Evolutionary conservation across 2,888 invertebrate species (phyloP).

Genomic region (Oligia latruncula): DNA sequence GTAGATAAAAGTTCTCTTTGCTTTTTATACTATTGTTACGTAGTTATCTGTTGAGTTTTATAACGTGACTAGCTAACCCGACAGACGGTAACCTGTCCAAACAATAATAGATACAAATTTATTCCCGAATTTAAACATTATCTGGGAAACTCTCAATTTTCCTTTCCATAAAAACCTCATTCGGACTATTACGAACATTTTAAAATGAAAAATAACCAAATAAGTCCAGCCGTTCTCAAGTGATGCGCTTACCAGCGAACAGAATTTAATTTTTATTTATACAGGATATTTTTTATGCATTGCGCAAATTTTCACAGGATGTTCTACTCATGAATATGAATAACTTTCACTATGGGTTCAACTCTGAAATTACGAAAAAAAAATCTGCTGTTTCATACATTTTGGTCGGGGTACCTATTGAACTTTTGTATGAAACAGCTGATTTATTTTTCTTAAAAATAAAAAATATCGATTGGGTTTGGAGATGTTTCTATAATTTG

Average conservation of each 20-base stretch:
- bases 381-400: too few relatives aligned
- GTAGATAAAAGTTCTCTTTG: conserved; percentile 60
- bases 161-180: neutral
- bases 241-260: neutral
- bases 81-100: neutral
- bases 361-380: too few relatives aligned
- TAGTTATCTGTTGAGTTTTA: neutral
- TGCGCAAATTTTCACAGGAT: too few relatives aligned
- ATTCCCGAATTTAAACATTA: neutral
- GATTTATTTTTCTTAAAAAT: too few relatives aligned
- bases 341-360: too few relatives aligned
- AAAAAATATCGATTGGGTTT: too few relatives aligned
- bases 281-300: too few relatives aligned
- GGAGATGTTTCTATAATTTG: too few relatives aligned
- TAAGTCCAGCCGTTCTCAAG: neutral
- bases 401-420: too few relatives aligned
- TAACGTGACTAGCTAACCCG: neutral
- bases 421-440: too few relatives aligned
- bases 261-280: too few relatives aligned
- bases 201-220: neutral
- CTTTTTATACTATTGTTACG: neutral
- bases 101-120: neutral
- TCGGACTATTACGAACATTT: neutral
- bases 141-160: neutral
- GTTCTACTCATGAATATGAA: too few relatives aligned